Percentiles rank a stretch among this genome's conserved stretches.
phyloP scores from a whole-genome alignment of 2,888 invertebrate species.

The Dicyrtoma fusca region DNA sequence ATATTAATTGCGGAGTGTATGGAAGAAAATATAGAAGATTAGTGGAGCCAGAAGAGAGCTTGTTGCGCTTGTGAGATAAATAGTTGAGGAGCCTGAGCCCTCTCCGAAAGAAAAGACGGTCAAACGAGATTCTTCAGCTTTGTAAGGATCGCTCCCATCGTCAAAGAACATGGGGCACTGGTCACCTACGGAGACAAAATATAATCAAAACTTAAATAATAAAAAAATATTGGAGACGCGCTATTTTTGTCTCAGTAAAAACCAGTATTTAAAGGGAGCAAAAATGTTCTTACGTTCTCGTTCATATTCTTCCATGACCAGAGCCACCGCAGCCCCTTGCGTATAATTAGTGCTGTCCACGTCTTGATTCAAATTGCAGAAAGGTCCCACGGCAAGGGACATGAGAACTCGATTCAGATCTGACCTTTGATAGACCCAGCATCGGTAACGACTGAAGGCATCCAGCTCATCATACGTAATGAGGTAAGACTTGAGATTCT shows the following conservation, averaged over 20 bases:
- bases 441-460: slow-evolving; percentile 91
- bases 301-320: slow-evolving; percentile 90
- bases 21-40: no score
- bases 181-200: slow-evolving; percentile 77
- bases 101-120: slow-evolving; percentile 25
- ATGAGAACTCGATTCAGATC: slow-evolving; percentile 85
- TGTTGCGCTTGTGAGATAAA: no score
- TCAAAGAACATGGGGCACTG: slow-evolving; percentile 98
- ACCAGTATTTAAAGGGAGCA: not conserved
- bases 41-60: no score
- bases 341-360: slow-evolving; percentile 85
- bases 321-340: slow-evolving; percentile 86
- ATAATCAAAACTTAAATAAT: no score
- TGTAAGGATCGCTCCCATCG: slow-evolving; percentile 82
- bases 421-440: slow-evolving; percentile 94
- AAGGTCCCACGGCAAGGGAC: slow-evolving; percentile 88
- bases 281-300: slow-evolving; percentile 74
- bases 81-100: not conserved
- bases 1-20: no score
- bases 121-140: slow-evolving; percentile 50
- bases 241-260: no score
- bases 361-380: slow-evolving; percentile 85
- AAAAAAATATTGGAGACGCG: no score
- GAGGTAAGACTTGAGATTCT: slow-evolving; percentile 93
- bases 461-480: slow-evolving; percentile 96